Base-by-base conservation (phyloP, 2,888 invertebrate genomes). In the Drosophila mayaguana region DNA sequence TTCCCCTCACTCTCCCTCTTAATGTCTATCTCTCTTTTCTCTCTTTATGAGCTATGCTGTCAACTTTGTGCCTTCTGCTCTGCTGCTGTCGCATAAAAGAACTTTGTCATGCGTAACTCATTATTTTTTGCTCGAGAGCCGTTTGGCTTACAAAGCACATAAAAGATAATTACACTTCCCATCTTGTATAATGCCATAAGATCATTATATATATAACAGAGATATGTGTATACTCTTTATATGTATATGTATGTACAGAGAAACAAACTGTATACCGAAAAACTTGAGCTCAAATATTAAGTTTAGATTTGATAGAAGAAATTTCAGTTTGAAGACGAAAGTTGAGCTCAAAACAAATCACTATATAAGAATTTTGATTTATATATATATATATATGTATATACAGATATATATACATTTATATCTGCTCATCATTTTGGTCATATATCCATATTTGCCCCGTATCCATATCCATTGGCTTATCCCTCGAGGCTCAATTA, bases 81-180 rank as follows among this genome's bases (percentile, higher is more conserved):
- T 57, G 73, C 69, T 78, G 67, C 79, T 76, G 70, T 43, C 63
- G 60, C 63, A 72, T 87, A 83, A 92, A 92, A 90, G 85, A 89
- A 90, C 83, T 90, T 87, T 92, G 80, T 91, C 91, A 92, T 92
- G 92, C 92, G 92, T 92, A 91, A 87, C 90, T 92, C 92, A 92
- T 92, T 92, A 92, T 92, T 90, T 92, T 90, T 83, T 83, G 83
- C 80, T 74, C 40, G 63, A 67, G 67, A 71, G 77, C 63, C 71
- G 64, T 81, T 81, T 83, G 75, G 72, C 78, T 73, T 72, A 74
- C 78, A 88, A 71, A 57, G 75, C 71, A 72, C 42, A 80, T 56
- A 60, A 80, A 78, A 88, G 85, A 78, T 81, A 87, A 79, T 84
- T 80, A 82, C 83, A 48, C 54, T 65, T 14, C 56, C 34, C 56